Evolutionary conservation across 2,113 vertebrate species (phyloP), one percentile per base, ranked within the genome.

Genomic region (Dendrocopos noguchii): DNA sequence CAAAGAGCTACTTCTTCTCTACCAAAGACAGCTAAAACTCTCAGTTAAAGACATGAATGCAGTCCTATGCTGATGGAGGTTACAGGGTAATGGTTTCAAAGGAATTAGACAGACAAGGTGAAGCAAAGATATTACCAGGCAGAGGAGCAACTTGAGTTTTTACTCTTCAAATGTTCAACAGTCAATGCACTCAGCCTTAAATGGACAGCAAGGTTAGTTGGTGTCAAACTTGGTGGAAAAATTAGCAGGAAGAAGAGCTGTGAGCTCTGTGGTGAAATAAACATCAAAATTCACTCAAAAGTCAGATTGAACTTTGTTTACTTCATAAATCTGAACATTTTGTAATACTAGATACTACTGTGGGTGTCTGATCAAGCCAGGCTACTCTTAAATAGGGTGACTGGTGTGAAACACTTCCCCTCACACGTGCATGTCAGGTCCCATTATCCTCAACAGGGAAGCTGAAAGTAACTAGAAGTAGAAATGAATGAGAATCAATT

Each of bases 11-110:
- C 15, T 60, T 1, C 5, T 3, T 42, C 52, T 28, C n/a, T 27
- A 15, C 19, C 7, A 33, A 61, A 84, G 28, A 15, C 19, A 77
- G 19, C 46, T 6, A 57, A 59, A 9, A 29, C 5, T 17, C 50
- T 6, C 34, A 73, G 34, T 31, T 81, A 64, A 73, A 47, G 36
- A 34, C 0, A 1, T 9, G 9, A 11, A 20, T 0, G 1, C 4
- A 60, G 21, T 72, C 80, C 20, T 90, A 9, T 27, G 66, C 24
- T 65, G 66, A 21, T 14, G 61, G 60, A 70, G 50, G 8, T 29
- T 39, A 19, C 4, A 15, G 7, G n/a, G 8, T 87, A 64, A 70
- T 63, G 12, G 11, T 18, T 84, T 63, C 7, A 39, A 47, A 68
- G 33, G 21, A 68, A 44, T 60, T 57, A 44, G 24, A 39, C 6